These are phyloP conservation scores for Drosophila kohkoa DNA, from an alignment of 1,140 invertebrate genomes.

Conservation along the genomic window DNA sequence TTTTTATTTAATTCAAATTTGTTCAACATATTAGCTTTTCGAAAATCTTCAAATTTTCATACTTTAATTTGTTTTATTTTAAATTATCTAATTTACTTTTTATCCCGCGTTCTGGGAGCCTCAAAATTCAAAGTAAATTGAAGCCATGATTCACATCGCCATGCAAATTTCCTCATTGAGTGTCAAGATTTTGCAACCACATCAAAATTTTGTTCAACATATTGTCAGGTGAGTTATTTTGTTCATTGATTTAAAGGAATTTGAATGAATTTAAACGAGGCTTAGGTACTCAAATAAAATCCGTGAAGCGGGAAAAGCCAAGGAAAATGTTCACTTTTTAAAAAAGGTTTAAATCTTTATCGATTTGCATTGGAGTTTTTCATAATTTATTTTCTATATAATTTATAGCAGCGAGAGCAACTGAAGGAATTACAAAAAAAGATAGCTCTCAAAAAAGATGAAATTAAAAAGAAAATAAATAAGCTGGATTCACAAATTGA, in stretches of 20 bases:
- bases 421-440: not conserved
- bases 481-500: too few relatives aligned
- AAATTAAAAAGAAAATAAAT: too few relatives aligned
- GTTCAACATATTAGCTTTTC: not conserved
- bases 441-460: too few relatives aligned
- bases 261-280: not conserved
- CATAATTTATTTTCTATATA: not conserved
- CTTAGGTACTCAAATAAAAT: constrained; percentile 6
- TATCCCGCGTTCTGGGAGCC: not conserved
- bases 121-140: not conserved
- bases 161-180: not conserved
- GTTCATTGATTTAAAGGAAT: not conserved
- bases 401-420: not conserved
- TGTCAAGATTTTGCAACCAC: not conserved
- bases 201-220: not conserved
- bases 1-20: not conserved
- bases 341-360: not conserved
- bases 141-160: not conserved
- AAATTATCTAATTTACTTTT: not conserved
- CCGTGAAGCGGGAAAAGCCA: not conserved
- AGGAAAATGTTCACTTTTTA: constrained; percentile 13
- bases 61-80: not conserved
- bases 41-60: not conserved
- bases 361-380: not conserved
- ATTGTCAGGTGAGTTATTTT: not conserved